Evolutionary conservation across 1,140 invertebrate species (phyloP).

Genomic region (Phocides pigmalion): DNA sequence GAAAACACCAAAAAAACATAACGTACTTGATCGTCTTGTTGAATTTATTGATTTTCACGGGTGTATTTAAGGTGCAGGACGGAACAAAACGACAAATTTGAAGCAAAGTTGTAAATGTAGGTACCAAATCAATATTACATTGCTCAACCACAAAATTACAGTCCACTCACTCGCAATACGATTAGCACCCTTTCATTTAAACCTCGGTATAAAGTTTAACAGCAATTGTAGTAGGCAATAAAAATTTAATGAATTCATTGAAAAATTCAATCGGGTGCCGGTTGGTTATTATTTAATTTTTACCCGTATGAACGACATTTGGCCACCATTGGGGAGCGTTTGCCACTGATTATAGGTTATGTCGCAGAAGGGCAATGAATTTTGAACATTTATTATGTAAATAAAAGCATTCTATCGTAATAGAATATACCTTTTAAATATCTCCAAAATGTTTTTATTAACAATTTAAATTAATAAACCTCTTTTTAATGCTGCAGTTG

Average conservation of each 20-base stretch:
- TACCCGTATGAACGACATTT: conserved; percentile 43
- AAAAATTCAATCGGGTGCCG: conserved; percentile 46
- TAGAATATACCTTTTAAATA: too few relatives aligned
- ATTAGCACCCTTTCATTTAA: conserved; percentile 31
- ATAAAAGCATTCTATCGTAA: conserved; percentile 1
- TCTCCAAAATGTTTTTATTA: too few relatives aligned
- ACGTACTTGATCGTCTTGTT: too few relatives aligned
- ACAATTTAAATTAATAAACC: too few relatives aligned
- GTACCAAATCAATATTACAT: too few relatives aligned
- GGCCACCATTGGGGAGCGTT: conserved; percentile 10
- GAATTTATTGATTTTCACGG: too few relatives aligned
- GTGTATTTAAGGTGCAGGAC: too few relatives aligned
- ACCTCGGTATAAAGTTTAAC: conserved; percentile 35
- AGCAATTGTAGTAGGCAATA: conserved; percentile 46
- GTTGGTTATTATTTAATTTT: conserved; percentile 57
- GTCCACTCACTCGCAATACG: conserved; percentile 1
- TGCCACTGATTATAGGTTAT: conserved; percentile 35
- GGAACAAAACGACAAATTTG: too few relatives aligned
- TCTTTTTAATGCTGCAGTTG: too few relatives aligned
- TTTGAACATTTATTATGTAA: conserved; percentile 1
- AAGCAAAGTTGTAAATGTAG: too few relatives aligned
- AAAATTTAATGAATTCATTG: conserved; percentile 57
- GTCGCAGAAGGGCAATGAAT: conserved; percentile 3
- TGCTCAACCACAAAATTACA: conserved; percentile 10
- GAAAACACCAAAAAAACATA: too few relatives aligned